Evolutionary conservation across 2,888 invertebrate species (phyloP), one percentile per base, ranked within the genome.

Genomic region (Patella pellucida): DNA sequence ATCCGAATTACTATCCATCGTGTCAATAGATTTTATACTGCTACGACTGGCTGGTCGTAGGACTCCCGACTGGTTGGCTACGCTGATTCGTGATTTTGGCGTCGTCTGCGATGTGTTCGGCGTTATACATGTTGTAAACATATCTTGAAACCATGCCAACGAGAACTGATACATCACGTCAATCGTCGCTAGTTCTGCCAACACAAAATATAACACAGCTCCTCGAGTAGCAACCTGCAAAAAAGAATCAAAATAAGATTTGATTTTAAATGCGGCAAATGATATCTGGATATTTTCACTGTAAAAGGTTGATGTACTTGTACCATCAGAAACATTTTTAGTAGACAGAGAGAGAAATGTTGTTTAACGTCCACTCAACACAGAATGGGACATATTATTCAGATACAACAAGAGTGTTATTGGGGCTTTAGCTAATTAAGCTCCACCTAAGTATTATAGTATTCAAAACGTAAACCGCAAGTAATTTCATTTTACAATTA

Each of bases 91-190:
- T 14, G 9, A 11, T 62, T 62, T 62, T 41, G 41, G 68, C 62
- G 31, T 62, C n/a, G 52, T 16, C 23, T 31, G 54, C 16, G 52
- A 23, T 19, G 50, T 15, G 52, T 19, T 62, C 56, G 78, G 76
- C 72, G 84, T 81, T 76, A 90, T 89, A 77, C 89, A 88, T 52
- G 85, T 82, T 16, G 84, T 85, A 76, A 91, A 91, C 85, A 89
- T 87, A 71, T 84, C 85, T 80, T 90, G 89, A 85, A 91, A 91
- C 90, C 90, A 91, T 69, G 85, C 82, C 50, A 91, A 83, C 1
- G 91, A 91, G 82, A 90, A 91, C 86, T 91, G 91, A 84, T 91
- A 91, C 91, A 91, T 91, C 73, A 90, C 87, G 78, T 91, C 90
- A 27, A 91, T 85, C 51, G 81, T 84, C 54, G 90, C 84, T 73